Conservation (phyloP, 2,113 vertebrate species). For the Ginglymostoma cirratum region DNA sequence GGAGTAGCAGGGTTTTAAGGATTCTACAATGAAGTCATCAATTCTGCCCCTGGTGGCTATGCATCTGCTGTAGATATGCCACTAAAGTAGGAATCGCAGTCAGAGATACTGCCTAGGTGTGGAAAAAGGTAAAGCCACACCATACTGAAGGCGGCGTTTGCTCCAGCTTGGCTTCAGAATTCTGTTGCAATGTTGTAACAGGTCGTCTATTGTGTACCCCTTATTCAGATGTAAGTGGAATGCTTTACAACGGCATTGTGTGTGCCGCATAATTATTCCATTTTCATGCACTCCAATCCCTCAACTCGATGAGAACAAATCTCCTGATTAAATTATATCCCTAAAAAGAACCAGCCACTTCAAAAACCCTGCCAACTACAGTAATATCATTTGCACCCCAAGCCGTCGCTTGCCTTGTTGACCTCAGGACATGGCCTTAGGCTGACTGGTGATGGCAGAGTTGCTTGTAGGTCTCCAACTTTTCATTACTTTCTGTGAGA, state of each 20-base stretch:
- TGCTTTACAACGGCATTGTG: background rate
- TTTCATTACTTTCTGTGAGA: background rate
- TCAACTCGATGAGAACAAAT: background rate
- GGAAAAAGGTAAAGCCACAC: background rate
- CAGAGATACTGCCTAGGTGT: background rate
- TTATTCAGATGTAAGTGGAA: background rate
- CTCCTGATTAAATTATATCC: background rate
- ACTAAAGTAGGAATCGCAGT: background rate
- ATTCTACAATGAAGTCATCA: no score
- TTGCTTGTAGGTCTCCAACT: background rate
- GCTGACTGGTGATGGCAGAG: background rate
- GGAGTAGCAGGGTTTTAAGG: no score
- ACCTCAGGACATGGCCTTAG: background rate
- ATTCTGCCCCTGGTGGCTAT: background rate
- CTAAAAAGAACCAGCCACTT: background rate
- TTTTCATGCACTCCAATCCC: background rate
- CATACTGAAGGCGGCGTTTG: background rate
- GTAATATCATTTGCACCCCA: background rate
- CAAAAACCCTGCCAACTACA: background rate
- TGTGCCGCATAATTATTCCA: background rate
- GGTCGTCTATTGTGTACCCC: background rate
- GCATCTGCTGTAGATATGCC: background rate
- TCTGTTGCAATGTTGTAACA: background rate
- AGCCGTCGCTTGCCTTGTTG: background rate
- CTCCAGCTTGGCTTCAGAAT: background rate